Evolutionary conservation across 2,797 vertebrate genomes (phyloP).

Genomic region (Hoplostethus atlanticus): DNA sequence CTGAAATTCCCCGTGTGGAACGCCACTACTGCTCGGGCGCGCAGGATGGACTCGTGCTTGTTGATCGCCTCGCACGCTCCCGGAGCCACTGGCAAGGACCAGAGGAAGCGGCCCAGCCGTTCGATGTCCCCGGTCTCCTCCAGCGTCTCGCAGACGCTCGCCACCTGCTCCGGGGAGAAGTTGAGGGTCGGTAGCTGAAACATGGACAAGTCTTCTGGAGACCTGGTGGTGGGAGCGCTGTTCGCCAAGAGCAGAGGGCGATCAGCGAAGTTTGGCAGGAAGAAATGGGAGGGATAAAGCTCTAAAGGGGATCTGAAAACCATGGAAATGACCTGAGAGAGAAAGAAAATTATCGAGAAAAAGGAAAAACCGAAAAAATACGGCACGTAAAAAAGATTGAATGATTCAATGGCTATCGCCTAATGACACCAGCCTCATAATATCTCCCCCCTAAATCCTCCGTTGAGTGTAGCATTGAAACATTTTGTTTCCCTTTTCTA

Average conservation of each 20-base stretch:
- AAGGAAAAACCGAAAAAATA: conserved; percentile 84
- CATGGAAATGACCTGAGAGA: conserved; percentile 99
- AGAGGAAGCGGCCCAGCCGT: conserved; percentile 97
- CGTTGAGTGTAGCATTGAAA: conserved; percentile 99
- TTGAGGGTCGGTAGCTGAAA: conserved; percentile 99
- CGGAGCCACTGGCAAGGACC: conserved; percentile 98
- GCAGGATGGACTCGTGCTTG: conserved; percentile 99
- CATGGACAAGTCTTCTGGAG: conserved; percentile 99
- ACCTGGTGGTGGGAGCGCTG: conserved; percentile 94
- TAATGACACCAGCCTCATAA: conserved; percentile 99
- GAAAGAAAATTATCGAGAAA: conserved; percentile 91
- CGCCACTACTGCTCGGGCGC: conserved; percentile 97
- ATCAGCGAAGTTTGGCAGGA: conserved; percentile 99
- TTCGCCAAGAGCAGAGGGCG: conserved; percentile 96
- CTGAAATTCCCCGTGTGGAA: conserved; percentile 99
- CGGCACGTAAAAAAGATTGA: conserved; percentile 93
- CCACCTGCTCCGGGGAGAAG: conserved; percentile 99
- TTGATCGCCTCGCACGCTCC: conserved; percentile 99
- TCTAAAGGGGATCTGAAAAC: conserved; percentile 99
- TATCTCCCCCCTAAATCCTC: conserved; percentile 99
- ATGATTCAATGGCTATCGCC: conserved; percentile 98
- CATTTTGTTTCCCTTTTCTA: conserved; percentile 99
- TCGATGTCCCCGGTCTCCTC: conserved; percentile 99
- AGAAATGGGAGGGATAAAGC: conserved; percentile 99
- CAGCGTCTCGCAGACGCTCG: conserved; percentile 99